These are phyloP conservation scores for Thalassophryne amazonica DNA, from an alignment of 2,797 vertebrate species.

Conservation along the genomic window DNA sequence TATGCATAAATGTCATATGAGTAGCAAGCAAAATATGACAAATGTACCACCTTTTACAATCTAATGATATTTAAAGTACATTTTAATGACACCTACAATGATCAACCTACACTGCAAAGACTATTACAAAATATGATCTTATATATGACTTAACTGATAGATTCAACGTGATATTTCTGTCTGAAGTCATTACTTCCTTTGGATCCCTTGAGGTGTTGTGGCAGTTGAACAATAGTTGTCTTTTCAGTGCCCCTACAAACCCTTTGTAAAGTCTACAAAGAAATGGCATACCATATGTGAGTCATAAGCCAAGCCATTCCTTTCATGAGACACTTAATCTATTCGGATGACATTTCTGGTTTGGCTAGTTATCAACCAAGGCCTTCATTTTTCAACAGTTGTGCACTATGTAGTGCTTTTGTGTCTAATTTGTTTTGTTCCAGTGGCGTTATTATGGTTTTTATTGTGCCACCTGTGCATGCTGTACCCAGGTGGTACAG, in stretches of 20 bases:
- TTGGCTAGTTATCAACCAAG: conserved; percentile 18
- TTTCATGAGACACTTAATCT: conserved; percentile 27
- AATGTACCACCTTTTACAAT: too few relatives aligned
- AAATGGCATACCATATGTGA: conserved; percentile 22
- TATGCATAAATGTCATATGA: too few relatives aligned
- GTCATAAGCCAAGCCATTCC: conserved; percentile 25
- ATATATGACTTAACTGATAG: too few relatives aligned
- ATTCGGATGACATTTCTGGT: conserved; percentile 35
- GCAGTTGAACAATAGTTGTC: conserved; percentile 14
- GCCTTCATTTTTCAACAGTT: conserved; percentile 11
- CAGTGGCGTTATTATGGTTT: conserved; percentile 19
- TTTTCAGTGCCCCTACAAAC: conserved; percentile 8
- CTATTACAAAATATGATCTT: too few relatives aligned
- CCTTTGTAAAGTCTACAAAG: conserved; percentile 2
- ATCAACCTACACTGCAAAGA: too few relatives aligned
- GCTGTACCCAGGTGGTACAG: neutral
- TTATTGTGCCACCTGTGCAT: conserved; percentile 15
- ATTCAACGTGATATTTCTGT: neutral
- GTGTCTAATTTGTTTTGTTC: conserved; percentile 9
- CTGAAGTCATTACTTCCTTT: conserved; percentile 11
- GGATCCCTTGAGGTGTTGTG: conserved; percentile 4
- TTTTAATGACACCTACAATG: too few relatives aligned
- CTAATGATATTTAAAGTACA: too few relatives aligned
- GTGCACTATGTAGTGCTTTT: neutral
- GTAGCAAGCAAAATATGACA: too few relatives aligned